phyloP scores from a whole-genome alignment of 2,113 vertebrate species.

The Alexandromys fortis region DNA sequence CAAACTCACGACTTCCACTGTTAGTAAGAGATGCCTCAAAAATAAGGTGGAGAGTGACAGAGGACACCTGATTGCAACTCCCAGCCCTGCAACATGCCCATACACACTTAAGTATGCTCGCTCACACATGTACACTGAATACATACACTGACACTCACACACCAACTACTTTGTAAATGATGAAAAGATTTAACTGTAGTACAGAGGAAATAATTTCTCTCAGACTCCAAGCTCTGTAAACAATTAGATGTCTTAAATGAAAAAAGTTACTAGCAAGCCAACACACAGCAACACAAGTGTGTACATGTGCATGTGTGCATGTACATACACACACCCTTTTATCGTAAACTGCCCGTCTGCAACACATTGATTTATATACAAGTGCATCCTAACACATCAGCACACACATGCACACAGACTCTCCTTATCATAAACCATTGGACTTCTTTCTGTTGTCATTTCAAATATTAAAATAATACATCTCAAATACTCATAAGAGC shows the following conservation, averaged over 20 bases:
- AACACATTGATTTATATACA: conserved; percentile 13
- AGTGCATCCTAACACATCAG: background rate
- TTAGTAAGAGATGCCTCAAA: background rate
- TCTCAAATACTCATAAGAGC: background rate
- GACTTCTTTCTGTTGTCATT: background rate
- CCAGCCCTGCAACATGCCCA: background rate
- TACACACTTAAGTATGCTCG: background rate
- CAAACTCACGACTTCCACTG: background rate
- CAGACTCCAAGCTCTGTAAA: background rate
- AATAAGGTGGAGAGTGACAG: background rate
- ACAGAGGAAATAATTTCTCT: background rate
- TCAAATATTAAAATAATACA: conserved; percentile 51
- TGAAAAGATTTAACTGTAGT: background rate
- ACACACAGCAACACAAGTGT: background rate
- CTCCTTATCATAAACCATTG: background rate
- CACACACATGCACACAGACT: background rate
- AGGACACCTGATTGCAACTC: background rate
- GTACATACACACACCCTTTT: background rate
- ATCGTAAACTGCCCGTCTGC: background rate
- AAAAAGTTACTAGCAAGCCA: background rate
- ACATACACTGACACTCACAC: background rate
- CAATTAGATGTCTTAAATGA: conserved; percentile 27
- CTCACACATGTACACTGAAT: background rate
- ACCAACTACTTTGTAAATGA: background rate
- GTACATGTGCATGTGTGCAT: too few relatives aligned